Conservation (phyloP, 2,888 invertebrate species). For the Hipparchia sbordonii region DNA sequence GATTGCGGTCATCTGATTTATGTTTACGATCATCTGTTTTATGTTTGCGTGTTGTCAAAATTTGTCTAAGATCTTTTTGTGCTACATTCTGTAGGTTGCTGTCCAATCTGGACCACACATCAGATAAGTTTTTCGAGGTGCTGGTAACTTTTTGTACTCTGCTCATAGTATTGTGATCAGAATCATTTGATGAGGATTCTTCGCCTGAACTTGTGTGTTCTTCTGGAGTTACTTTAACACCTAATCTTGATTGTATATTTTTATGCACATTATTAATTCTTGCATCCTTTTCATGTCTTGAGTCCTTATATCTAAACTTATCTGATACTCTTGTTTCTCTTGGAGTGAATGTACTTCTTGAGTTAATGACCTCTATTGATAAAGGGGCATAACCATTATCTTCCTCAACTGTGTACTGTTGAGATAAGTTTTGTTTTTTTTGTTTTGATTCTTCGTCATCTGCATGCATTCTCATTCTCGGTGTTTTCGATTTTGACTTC, state of each 20-base stretch:
- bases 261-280: slow-evolving; percentile 34
- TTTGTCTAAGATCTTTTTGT: slow-evolving; percentile 66
- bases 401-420: slow-evolving; percentile 43
- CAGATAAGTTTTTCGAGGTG: slow-evolving; percentile 62
- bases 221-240: slow-evolving; percentile 56
- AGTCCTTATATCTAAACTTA: slow-evolving; percentile 58
- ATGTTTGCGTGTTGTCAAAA: slow-evolving; percentile 62
- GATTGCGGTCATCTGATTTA: slow-evolving; percentile 50
- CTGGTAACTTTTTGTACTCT: slow-evolving; percentile 75
- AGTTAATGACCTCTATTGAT: slow-evolving; percentile 73
- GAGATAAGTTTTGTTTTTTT: slow-evolving; percentile 54
- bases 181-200: slow-evolving; percentile 57
- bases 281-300: slow-evolving; percentile 33
- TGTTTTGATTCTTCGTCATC: slow-evolving; percentile 89
- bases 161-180: slow-evolving; percentile 75
- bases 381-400: slow-evolving; percentile 65
- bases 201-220: slow-evolving; percentile 54
- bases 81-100: slow-evolving; percentile 49
- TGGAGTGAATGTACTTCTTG: slow-evolving; percentile 55
- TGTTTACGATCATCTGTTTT: slow-evolving; percentile 47
- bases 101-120: slow-evolving; percentile 84
- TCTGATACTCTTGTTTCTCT: slow-evolving; percentile 64
- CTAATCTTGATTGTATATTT: slow-evolving; percentile 66
- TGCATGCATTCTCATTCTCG: slow-evolving; percentile 94
- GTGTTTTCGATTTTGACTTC: slow-evolving; percentile 85